phyloP scores from a whole-genome alignment of 2,113 vertebrate genomes.

The Dermatemys mawii region DNA sequence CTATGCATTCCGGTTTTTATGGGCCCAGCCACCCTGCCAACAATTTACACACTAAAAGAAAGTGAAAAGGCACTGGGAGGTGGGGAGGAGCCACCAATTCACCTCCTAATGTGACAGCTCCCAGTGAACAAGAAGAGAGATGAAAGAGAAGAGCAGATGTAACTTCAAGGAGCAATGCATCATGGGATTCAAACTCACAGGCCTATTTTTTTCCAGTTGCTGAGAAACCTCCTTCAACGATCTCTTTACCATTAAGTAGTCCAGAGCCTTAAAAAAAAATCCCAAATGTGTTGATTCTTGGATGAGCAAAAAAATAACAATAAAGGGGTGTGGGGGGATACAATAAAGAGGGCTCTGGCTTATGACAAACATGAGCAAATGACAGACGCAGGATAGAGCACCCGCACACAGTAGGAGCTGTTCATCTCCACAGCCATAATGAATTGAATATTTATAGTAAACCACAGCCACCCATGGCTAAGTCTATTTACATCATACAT shows the following conservation, averaged over 20 bases:
- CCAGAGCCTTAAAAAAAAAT: conserved; percentile 41
- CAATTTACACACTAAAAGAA: conserved; percentile 91
- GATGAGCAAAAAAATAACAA: background rate
- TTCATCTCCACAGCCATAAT: conserved; percentile 55
- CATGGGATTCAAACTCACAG: conserved; percentile 89
- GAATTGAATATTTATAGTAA: conserved; percentile 71
- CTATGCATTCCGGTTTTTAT: conserved; percentile 90
- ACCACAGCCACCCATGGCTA: conserved; percentile 68
- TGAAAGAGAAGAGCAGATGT: conserved; percentile 98
- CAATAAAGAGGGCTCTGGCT: conserved; percentile 52
- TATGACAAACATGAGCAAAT: conserved; percentile 63
- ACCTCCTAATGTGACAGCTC: conserved; percentile 97
- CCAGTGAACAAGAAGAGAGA: conserved; percentile 95
- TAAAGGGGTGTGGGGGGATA: background rate
- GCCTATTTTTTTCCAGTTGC: conserved; percentile 62
- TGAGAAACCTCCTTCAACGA: conserved; percentile 70
- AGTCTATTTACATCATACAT: conserved; percentile 77
- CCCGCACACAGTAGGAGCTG: conserved; percentile 52
- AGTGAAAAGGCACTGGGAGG: conserved; percentile 77
- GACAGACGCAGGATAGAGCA: conserved; percentile 46
- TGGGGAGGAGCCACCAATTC: conserved; percentile 89
- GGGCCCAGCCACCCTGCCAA: conserved; percentile 93
- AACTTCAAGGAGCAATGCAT: conserved; percentile 96
- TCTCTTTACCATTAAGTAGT: conserved; percentile 64
- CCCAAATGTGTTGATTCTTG: conserved; percentile 58